A percentile compares a stretch with the other conserved stretches of the same genome.
Conservation (phyloP, 2,888 invertebrate genomes). For the Rotaria macrura region DNA sequence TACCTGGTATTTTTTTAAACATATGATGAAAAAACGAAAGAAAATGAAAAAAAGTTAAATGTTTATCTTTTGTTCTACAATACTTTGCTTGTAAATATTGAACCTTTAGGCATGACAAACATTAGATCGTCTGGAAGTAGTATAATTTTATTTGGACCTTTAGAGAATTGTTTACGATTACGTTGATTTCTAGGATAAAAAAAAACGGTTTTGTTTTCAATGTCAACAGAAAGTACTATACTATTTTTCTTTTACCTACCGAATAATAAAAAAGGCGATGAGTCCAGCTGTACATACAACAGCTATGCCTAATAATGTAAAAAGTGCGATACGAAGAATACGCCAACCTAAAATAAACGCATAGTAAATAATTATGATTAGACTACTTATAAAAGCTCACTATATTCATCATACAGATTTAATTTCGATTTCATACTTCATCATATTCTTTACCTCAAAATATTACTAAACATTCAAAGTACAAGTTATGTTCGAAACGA, state of each 20-base stretch:
- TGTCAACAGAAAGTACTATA: background rate
- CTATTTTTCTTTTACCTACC: background rate
- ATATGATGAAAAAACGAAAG: background rate
- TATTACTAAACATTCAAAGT: too few relatives aligned
- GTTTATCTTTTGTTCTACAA: too few relatives aligned
- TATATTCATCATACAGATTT: too few relatives aligned
- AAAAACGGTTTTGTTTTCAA: too few relatives aligned
- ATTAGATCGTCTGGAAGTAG: conserved; percentile 65
- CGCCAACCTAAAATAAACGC: background rate
- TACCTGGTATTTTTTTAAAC: background rate
- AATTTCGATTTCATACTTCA: too few relatives aligned
- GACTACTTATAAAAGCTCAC: too few relatives aligned
- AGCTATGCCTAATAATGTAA: conserved; percentile 2
- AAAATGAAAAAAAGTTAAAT: too few relatives aligned
- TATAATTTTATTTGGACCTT: conserved; percentile 68
- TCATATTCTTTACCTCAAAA: too few relatives aligned
- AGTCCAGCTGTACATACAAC: background rate
- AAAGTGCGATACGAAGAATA: background rate
- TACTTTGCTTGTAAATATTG: conserved; percentile 22
- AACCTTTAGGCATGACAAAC: conserved; percentile 37
- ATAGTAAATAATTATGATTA: background rate
- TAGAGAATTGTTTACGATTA: conserved; percentile 56
- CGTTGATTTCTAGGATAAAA: conserved; percentile 39
- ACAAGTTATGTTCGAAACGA: too few relatives aligned
- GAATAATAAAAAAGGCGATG: background rate